Percentiles rank a stretch among this genome's conserved stretches.
phyloP scores from a whole-genome alignment of 2,113 vertebrate species.

The Aramus guarauna region DNA sequence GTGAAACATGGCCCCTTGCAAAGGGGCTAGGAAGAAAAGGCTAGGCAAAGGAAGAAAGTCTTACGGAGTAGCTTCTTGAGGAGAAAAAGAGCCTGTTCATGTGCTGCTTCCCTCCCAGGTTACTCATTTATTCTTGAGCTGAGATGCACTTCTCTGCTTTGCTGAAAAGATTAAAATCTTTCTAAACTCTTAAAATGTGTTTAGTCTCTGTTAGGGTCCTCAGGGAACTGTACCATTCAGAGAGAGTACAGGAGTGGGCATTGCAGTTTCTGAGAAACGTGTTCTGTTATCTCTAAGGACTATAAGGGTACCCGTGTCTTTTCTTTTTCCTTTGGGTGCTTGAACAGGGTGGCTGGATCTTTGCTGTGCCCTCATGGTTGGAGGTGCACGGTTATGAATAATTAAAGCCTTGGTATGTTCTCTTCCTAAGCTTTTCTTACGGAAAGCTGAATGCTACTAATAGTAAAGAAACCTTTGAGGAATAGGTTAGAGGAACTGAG shows the following conservation, averaged over 20 bases:
- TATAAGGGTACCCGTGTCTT: not conserved
- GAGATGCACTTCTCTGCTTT: not conserved
- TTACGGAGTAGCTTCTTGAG: not conserved
- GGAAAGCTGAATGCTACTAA: too few species aligned
- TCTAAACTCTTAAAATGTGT: not conserved
- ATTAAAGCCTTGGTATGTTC: not conserved
- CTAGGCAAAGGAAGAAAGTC: not conserved
- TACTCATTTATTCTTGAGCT: not conserved
- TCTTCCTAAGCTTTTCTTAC: not conserved
- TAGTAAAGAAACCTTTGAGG: not conserved
- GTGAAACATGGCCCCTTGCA: not conserved
- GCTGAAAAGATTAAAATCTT: not conserved
- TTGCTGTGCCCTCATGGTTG: not conserved
- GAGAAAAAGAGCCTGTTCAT: not conserved
- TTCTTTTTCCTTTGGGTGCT: not conserved
- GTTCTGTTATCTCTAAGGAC: not conserved
- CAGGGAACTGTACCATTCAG: not conserved
- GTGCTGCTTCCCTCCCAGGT: not conserved
- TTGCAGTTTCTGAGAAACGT: not conserved
- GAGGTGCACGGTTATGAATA: not conserved
- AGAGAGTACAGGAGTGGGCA: not conserved
- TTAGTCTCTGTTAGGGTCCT: not conserved
- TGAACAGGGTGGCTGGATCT: not conserved
- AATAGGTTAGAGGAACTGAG: not conserved
- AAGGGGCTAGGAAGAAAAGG: not conserved